Base-by-base conservation (phyloP, 2,113 vertebrate genomes). In the Sula dactylatra region DNA sequence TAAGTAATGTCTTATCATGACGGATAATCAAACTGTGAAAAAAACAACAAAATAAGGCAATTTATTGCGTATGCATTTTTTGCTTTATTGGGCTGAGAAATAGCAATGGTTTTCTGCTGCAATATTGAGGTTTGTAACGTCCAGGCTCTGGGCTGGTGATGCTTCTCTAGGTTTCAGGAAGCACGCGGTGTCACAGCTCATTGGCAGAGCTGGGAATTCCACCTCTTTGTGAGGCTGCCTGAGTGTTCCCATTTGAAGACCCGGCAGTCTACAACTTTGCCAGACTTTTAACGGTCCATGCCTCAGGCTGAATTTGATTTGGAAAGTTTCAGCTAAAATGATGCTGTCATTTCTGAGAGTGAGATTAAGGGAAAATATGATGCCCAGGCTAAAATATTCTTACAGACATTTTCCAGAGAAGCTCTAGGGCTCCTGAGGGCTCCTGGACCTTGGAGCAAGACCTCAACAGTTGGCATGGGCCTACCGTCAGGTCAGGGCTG, bases 1-100 rank as follows among this genome's bases (percentile, higher is more conserved):
- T 98, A 98, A 98, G 96, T 98, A 98, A 98, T 97, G 97, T 98
- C 98, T 98, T 98, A 98, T 98, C 98, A 97, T 92, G 96, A 98
- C 74, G 84, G 97, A 98, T 99, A 98, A 98, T 98, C 98, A 91
- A 97, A 97, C 97, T 94, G 90, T 59, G 93, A 83, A 90, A 87
- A 87, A 77, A 7, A 65, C 73, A 93, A 81, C 95, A 64, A 94
- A 96, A 97, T 94, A 95, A 91, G 82, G 91, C 96, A 90, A 96
- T 98, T 97, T 97, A 97, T 92, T 95, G 96, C 90, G 87, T 94
- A 92, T 92, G 78, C 70, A 82, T 91, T 97, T 93, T 95, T 96
- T 86, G 72, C 80, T 90, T 96, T 95, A 93, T 81, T 24, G 14
- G 94, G 66, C 94, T 96, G 89, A 95, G 94, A 97, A 97, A 90